These are phyloP conservation scores for Istiophorus platypterus DNA, from an alignment of 2,113 vertebrate genomes.

Conservation along the genomic window DNA sequence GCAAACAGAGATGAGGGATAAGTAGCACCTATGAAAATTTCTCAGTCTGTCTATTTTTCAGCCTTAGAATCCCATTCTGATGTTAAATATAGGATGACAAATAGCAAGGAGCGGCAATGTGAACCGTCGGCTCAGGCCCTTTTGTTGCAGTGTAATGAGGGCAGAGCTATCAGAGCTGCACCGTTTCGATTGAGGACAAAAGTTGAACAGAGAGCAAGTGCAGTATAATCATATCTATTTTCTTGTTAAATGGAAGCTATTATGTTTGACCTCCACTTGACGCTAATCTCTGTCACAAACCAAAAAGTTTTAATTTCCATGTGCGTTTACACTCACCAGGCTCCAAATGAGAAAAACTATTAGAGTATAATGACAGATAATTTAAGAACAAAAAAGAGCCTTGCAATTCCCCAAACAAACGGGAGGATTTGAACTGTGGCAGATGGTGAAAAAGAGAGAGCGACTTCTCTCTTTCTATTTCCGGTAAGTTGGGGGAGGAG, in stretches of 20 bases:
- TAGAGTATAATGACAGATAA: conserved; percentile 77
- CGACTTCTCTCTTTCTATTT: conserved; percentile 32
- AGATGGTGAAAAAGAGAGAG: conserved; percentile 37
- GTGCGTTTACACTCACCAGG: conserved; percentile 61
- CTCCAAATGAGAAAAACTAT: conserved; percentile 77
- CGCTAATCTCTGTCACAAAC: conserved; percentile 78
- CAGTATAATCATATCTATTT: conserved; percentile 76
- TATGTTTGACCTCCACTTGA: conserved; percentile 79
- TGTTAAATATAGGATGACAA: conserved; percentile 49
- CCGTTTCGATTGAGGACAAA: conserved; percentile 69
- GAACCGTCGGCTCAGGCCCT: conserved; percentile 9
- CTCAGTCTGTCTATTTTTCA: not conserved
- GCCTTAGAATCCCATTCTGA: conserved; percentile 4
- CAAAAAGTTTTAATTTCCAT: conserved; percentile 74
- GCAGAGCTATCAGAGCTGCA: conserved; percentile 54
- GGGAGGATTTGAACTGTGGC: conserved; percentile 46
- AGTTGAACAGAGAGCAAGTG: conserved; percentile 67
- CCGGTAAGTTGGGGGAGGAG: conserved; percentile 1
- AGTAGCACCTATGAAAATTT: not conserved
- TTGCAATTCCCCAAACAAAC: conserved; percentile 79
- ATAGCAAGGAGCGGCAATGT: conserved; percentile 19
- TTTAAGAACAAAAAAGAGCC: conserved; percentile 73
- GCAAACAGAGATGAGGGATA: conserved; percentile 4
- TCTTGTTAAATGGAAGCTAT: conserved; percentile 75
- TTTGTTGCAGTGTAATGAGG: conserved; percentile 68